Base-by-base conservation (phyloP, 2,888 invertebrate genomes). In the Mimumesa dahlbomi region DNA sequence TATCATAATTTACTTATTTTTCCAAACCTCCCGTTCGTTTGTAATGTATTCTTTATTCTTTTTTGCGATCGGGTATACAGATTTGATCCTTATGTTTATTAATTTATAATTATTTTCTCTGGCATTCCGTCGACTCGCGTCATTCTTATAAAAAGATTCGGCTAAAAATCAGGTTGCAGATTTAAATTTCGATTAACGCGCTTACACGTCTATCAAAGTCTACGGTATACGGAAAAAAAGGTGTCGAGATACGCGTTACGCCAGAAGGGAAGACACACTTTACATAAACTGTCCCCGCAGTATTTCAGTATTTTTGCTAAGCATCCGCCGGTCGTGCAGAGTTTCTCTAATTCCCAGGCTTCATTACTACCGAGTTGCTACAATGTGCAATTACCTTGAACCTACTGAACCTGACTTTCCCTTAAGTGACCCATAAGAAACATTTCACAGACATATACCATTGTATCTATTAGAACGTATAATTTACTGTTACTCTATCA, bases 391-490 rank as follows among this genome's bases (percentile, higher is more conserved):
- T 53, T 57, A 62, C 43, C 46, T 14, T 6, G 14, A 38, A 59
- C 57, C 65, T 59, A 63, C 40, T 69, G 69, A 63, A 69, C 73
- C 52, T 62, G 40, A 57, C 59, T 69, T 63, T 75, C 63, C 52
- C 53, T 59, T 34, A 29, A 45, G 11, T 16, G 40, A 40, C 40
- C 16, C 18, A 40, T 7, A 9, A 6, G 40, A 40, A 40, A n/a
- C n/a, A n/a, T n/a, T n/a, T n/a, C n/a, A n/a, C n/a, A n/a, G n/a
- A n/a, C n/a, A n/a, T n/a, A n/a, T n/a, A n/a, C n/a, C n/a, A n/a
- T n/a, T n/a, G n/a, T n/a, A n/a, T n/a, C n/a, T n/a, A n/a, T n/a
- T n/a, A n/a, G n/a, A n/a, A n/a, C n/a, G n/a, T n/a, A n/a, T n/a
- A n/a, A n/a, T n/a, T n/a, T n/a, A n/a, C n/a, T n/a, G n/a, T n/a